These are phyloP conservation scores for Chanos chanos DNA, from an alignment of 2,797 vertebrate genomes.

Conservation along the genomic window DNA sequence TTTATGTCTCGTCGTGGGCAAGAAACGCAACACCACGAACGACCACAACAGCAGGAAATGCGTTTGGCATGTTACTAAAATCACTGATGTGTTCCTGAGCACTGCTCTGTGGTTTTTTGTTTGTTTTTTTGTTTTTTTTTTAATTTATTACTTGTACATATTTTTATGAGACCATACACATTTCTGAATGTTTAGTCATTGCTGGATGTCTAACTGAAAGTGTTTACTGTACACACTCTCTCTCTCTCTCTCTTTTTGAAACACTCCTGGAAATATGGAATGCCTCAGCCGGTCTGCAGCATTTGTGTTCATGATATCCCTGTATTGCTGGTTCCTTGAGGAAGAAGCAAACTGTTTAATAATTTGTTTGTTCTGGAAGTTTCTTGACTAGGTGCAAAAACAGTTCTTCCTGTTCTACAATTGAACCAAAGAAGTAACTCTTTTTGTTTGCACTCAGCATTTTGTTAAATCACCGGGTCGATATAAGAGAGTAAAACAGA, in stretches of 20 bases:
- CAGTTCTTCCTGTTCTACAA: conserved; percentile 44
- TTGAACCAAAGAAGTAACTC: conserved; percentile 68
- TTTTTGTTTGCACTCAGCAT: too few relatives aligned
- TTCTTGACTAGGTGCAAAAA: conserved; percentile 15
- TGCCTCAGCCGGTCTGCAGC: too few relatives aligned
- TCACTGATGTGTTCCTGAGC: neutral
- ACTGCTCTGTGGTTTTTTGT: conserved; percentile 30
- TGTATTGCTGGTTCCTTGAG: too few relatives aligned
- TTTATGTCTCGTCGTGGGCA: neutral
- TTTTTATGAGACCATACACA: conserved; percentile 63
- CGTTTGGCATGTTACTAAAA: neutral
- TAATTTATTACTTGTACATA: conserved; percentile 74
- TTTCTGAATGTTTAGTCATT: conserved; percentile 71
- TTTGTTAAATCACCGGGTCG: too few relatives aligned
- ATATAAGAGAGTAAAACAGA: too few relatives aligned
- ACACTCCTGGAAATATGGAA: too few relatives aligned
- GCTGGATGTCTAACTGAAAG: neutral
- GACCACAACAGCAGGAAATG: neutral
- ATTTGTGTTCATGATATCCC: too few relatives aligned
- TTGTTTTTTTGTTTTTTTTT: conserved; percentile 72
- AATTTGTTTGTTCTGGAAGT: neutral
- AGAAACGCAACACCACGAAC: neutral
- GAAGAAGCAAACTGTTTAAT: too few relatives aligned
- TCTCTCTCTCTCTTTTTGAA: neutral
- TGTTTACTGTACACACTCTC: neutral